Conservation (phyloP, 2,888 invertebrate genomes). For the Drosophila nr. perissopoda region DNA sequence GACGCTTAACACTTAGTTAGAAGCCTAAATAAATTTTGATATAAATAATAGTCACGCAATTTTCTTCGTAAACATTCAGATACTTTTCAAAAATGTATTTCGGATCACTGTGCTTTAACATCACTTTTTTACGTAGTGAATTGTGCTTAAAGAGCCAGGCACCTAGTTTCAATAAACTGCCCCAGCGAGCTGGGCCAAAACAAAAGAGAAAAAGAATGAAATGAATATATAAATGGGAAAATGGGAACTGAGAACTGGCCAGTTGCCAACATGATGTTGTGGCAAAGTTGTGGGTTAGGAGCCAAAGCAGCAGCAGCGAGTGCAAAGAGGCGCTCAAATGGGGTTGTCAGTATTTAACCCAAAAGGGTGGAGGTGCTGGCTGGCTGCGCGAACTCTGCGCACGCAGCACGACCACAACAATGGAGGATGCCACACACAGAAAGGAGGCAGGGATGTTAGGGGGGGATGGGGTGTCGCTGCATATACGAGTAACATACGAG, state of each 20-base stretch:
- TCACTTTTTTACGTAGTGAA: not conserved
- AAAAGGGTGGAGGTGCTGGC: slow-evolving; percentile 84
- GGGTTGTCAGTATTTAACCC: slow-evolving; percentile 84
- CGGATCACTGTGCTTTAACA: slow-evolving; percentile 18
- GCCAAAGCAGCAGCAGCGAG: slow-evolving; percentile 57
- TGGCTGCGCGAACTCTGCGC: slow-evolving; percentile 82
- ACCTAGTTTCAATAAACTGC: slow-evolving; percentile 75
- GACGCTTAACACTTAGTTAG: not conserved
- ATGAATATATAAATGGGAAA: slow-evolving; percentile 2
- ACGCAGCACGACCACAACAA: slow-evolving; percentile 60
- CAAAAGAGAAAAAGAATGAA: slow-evolving; percentile 17
- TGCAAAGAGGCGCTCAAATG: slow-evolving; percentile 83
- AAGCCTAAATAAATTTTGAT: not conserved
- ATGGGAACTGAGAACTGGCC: slow-evolving; percentile 50
- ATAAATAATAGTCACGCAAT: not conserved
- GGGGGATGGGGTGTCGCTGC: not conserved
- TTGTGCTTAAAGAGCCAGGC: slow-evolving; percentile 41
- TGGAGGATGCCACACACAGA: slow-evolving; percentile 15
- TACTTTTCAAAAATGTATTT: not conserved
- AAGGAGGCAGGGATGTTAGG: not conserved
- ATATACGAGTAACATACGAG: slow-evolving; percentile 67
- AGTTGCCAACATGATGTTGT: slow-evolving; percentile 56
- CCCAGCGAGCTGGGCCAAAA: slow-evolving; percentile 11
- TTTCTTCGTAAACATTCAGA: not conserved
- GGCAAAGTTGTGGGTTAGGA: slow-evolving; percentile 70